Evolutionary conservation across 2,797 vertebrate genomes (phyloP), one percentile per base, ranked within the genome.

Genomic region (Xiphorhynchus erythropygius): DNA sequence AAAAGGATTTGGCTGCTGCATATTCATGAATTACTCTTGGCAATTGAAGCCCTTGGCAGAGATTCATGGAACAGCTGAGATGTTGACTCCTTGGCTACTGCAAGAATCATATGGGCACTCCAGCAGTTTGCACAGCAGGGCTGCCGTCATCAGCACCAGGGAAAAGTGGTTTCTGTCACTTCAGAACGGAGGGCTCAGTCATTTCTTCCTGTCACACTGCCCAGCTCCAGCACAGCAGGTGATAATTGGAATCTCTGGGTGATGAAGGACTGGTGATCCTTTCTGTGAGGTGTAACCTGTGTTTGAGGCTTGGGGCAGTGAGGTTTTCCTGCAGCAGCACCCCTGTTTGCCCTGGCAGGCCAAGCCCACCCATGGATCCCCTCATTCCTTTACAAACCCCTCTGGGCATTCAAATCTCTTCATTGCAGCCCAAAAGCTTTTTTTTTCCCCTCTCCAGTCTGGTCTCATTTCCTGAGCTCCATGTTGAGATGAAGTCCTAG

Each of bases 1-100:
- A 88, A 35, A 89, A 91, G 80, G 81, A 89, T 77, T 84, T 91
- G 87, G 79, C 89, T 91, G 75, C 77, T 91, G 70, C 82, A 62
- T 89, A 93, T 94, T 94, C 91, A 88, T 94, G 90, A 89, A 59
- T 65, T 90, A 46, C 87, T 84, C 4, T 1, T 22, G 80, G 80
- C 94, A 71, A 50, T 1, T 42, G 73, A 88, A 76, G 50, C 18
- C 2, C 77, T 89, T 94, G 91, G 92, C 94, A 95, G 85, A 76
- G 64, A 50, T 75, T 64, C 83, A 42, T 44, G 56, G 55, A 90
- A 28, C 89, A 96, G 89, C 91, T 79, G 92, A 96, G 89, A 64
- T 86, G 78, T 44, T 92, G 93, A 84, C 87, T 92, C 82, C 87
- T 86, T 71, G 93, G 87, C 83, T 90, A 18, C 70, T 32, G 80